Percentiles rank a stretch among this genome's conserved stretches.
These are phyloP conservation scores for Danionella cerebrum DNA, from an alignment of 2,113 vertebrate species.

Conservation along the genomic window DNA sequence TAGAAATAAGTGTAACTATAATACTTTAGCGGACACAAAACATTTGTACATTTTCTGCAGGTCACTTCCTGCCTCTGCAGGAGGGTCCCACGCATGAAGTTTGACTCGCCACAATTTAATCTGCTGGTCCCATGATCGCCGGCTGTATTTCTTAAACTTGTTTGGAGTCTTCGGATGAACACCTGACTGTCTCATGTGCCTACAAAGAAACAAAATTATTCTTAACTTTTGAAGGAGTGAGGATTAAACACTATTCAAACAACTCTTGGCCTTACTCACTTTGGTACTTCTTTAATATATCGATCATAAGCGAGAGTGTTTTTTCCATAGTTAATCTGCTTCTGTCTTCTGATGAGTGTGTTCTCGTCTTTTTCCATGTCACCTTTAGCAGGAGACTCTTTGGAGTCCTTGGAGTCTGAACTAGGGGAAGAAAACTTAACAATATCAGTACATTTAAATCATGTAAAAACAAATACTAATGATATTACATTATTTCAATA, in stretches of 20 bases:
- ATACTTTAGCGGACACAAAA: too few species aligned
- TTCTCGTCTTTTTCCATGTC: slow-evolving; percentile 87
- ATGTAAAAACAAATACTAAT: too few species aligned
- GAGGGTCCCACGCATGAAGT: slow-evolving; percentile 91
- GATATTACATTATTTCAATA: too few species aligned
- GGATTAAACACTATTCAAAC: neutral
- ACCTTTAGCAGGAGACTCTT: slow-evolving; percentile 65
- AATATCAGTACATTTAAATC: too few species aligned
- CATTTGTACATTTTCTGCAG: slow-evolving; percentile 70
- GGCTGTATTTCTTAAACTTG: slow-evolving; percentile 95
- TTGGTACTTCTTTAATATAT: slow-evolving; percentile 85
- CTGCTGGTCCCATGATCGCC: slow-evolving; percentile 96
- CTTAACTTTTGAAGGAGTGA: neutral
- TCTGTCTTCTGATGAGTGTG: slow-evolving; percentile 85
- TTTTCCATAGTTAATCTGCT: slow-evolving; percentile 96
- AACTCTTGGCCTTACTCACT: slow-evolving; percentile 57
- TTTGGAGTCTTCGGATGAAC: slow-evolving; percentile 93
- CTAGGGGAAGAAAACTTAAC: slow-evolving; percentile 49
- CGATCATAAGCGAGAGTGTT: slow-evolving; percentile 91
- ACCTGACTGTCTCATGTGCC: slow-evolving; percentile 78
- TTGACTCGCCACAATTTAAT: slow-evolving; percentile 94
- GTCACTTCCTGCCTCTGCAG: slow-evolving; percentile 59
- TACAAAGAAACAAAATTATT: slow-evolving; percentile 44
- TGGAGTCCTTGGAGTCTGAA: slow-evolving; percentile 88
- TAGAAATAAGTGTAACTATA: neutral